Percentiles rank a stretch among this genome's conserved stretches.
Conservation (phyloP, 2,113 vertebrate species). For the Silurus asotus region DNA sequence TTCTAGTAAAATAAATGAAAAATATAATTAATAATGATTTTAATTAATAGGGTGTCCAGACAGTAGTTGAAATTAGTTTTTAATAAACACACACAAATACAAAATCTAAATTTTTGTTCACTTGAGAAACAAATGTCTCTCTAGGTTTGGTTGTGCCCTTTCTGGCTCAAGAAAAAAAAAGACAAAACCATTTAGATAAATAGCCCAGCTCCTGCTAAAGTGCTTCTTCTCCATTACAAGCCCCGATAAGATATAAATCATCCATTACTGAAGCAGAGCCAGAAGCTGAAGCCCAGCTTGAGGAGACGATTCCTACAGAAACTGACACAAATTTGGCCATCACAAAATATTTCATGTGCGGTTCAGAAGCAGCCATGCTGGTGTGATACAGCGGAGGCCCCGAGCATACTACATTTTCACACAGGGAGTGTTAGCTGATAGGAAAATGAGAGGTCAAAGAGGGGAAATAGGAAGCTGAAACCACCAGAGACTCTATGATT, state of each 20-base stretch:
- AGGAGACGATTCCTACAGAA: conserved; percentile 8
- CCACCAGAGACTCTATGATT: not conserved
- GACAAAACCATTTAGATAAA: conserved; percentile 36
- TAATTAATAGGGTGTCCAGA: not conserved
- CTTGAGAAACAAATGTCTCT: conserved; percentile 4
- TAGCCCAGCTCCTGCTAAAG: conserved; percentile 32
- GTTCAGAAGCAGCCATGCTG: not conserved
- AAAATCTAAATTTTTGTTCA: too few species aligned
- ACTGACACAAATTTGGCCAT: conserved; percentile 20
- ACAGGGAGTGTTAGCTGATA: conserved; percentile 43
- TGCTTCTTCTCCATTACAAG: conserved; percentile 41
- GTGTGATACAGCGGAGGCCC: not conserved
- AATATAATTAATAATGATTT: not conserved
- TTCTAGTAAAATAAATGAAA: too few species aligned
- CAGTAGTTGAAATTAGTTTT: not conserved
- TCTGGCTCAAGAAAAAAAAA: conserved; percentile 43
- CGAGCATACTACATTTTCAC: conserved; percentile 35
- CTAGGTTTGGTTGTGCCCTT: not conserved
- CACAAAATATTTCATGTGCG: conserved; percentile 10
- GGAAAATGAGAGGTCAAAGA: conserved; percentile 14
- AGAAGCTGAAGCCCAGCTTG: conserved; percentile 21
- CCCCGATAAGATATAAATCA: conserved; percentile 48
- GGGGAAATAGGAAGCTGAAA: conserved; percentile 48
- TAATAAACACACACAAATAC: not conserved
- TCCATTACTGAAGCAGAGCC: conserved; percentile 54